These are phyloP conservation scores for Enteromius trimaculatus DNA, from an alignment of 2,797 vertebrate species.

Conservation along the genomic window DNA sequence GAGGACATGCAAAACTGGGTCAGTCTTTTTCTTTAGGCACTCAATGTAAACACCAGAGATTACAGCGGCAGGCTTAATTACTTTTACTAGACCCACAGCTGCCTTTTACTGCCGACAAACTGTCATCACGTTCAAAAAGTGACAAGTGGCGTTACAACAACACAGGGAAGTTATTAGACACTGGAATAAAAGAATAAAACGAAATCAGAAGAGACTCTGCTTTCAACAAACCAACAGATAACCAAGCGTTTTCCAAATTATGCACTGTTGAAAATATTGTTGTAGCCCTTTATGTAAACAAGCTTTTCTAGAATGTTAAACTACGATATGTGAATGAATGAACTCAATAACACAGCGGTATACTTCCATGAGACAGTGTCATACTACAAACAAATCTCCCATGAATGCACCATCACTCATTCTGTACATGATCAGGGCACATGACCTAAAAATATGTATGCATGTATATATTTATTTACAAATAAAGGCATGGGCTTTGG, in stretches of 20 bases:
- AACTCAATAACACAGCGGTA: neutral
- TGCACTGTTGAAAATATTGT: neutral
- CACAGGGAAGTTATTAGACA: slow-evolving; percentile 23
- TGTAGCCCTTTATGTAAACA: neutral
- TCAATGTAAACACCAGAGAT: slow-evolving; percentile 78
- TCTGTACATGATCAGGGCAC: neutral
- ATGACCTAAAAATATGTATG: neutral
- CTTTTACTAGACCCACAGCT: slow-evolving; percentile 80
- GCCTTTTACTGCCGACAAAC: slow-evolving; percentile 78
- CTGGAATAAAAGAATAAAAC: neutral
- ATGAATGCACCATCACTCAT: neutral
- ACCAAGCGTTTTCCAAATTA: slow-evolving; percentile 3
- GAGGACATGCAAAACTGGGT: slow-evolving; percentile 81
- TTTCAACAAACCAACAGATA: slow-evolving; percentile 19
- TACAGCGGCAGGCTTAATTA: slow-evolving; percentile 77
- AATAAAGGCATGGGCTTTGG: neutral
- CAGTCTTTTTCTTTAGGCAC: slow-evolving; percentile 75
- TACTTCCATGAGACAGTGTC: neutral
- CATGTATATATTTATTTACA: neutral
- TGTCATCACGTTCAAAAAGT: slow-evolving; percentile 66
- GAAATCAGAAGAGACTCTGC: neutral
- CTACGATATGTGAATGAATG: neutral
- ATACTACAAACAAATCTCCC: neutral
- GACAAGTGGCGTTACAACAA: slow-evolving; percentile 4
- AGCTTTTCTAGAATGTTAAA: neutral